Percentiles rank a stretch among this genome's conserved stretches.
These are phyloP conservation scores for Diarsia mendica DNA, from an alignment of 2,888 invertebrate species.

Conservation along the genomic window DNA sequence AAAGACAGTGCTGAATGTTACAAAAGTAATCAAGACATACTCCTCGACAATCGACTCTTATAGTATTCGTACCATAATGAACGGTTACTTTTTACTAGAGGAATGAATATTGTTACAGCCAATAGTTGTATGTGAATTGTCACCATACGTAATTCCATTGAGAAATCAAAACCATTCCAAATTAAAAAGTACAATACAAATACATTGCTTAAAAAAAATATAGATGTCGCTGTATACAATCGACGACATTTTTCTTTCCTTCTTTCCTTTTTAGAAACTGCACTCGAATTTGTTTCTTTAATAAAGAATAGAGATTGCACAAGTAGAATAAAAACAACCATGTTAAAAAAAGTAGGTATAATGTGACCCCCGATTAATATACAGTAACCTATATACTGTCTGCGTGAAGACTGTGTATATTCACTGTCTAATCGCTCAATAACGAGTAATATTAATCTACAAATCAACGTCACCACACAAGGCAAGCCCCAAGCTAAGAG, in stretches of 20 bases:
- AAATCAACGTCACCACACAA: not conserved
- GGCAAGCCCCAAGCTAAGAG: constrained; percentile 30
- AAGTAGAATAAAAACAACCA: constrained; percentile 13
- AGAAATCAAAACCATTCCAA: constrained; percentile 7
- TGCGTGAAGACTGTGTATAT: not conserved
- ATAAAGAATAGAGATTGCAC: not conserved
- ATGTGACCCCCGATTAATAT: not conserved
- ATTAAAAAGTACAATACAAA: constrained; percentile 16
- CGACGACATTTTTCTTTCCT: constrained; percentile 26
- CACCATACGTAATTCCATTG: not conserved
- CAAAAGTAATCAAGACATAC: not conserved
- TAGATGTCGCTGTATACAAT: not conserved
- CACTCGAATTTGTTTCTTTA: not conserved
- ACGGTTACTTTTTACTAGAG: constrained; percentile 25
- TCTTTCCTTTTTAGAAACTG: constrained; percentile 5
- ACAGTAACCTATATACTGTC: not conserved
- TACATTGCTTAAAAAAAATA: constrained; percentile 28
- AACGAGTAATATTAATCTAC: not conserved
- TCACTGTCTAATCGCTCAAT: not conserved
- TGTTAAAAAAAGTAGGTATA: constrained; percentile 7
- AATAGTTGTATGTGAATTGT: constrained; percentile 9
- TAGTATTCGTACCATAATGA: constrained; percentile 12
- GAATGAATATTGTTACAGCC: constrained; percentile 13
- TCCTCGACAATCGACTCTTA: not conserved
- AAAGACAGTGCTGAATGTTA: not conserved